Evolutionary conservation across 2,797 vertebrate genomes (phyloP).

Genomic region (Poeciliopsis presidionis): DNA sequence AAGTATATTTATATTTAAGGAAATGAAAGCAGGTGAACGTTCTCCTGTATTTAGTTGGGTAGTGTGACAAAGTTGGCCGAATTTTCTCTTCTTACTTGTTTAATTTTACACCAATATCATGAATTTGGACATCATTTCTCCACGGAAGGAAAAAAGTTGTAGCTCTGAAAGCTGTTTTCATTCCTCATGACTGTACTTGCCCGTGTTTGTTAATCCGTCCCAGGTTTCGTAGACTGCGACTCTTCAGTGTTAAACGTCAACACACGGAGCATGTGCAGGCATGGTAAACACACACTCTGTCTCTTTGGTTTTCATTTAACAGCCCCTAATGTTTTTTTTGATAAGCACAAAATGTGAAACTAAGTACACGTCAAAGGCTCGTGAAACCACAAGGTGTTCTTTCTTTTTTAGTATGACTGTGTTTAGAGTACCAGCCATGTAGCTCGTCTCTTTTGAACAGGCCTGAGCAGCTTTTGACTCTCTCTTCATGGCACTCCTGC

Average conservation of each 20-base stretch:
- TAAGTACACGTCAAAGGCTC: not conserved
- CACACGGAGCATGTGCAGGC: not conserved
- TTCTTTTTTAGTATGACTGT: not conserved
- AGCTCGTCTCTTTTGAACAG: not conserved
- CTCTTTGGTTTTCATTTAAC: not conserved
- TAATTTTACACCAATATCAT: not conserved
- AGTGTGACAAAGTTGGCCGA: not conserved
- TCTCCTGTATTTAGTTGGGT: not conserved
- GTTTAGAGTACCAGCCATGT: not conserved
- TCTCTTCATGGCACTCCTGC: constrained; percentile 77
- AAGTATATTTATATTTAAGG: not conserved
- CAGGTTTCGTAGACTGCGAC: not conserved
- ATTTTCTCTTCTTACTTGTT: not conserved
- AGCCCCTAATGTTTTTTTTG: not conserved
- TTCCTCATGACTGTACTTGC: not conserved
- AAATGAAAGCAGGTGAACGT: not conserved
- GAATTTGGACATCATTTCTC: not conserved
- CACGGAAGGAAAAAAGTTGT: not conserved
- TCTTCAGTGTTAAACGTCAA: not conserved
- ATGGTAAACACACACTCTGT: not conserved
- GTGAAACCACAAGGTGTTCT: not conserved
- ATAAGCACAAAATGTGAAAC: not conserved
- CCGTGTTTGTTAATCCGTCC: not conserved
- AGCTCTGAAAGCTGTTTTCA: not conserved
- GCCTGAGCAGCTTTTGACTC: constrained; percentile 70